phyloP scores from a whole-genome alignment of 2,888 invertebrate genomes.

The Melipona beecheii region DNA sequence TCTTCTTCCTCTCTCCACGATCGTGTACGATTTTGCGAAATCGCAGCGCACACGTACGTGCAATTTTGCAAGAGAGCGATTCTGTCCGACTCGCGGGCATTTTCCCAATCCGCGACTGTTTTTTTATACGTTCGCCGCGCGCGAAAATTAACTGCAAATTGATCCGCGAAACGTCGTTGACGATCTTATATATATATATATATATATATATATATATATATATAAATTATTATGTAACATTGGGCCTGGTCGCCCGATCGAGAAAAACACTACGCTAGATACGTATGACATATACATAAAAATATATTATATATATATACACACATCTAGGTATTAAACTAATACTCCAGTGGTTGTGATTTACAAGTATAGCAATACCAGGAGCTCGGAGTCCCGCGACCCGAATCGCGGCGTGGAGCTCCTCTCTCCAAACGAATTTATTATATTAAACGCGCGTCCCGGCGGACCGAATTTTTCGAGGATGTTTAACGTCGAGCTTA shows the following conservation, averaged over 20 bases:
- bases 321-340: constrained; percentile 74
- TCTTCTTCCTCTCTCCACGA: not conserved
- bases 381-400: constrained; percentile 56
- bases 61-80: not conserved
- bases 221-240: constrained; percentile 42
- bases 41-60: constrained; percentile 8
- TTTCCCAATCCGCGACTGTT: not conserved
- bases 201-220: constrained; percentile 13
- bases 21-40: not conserved
- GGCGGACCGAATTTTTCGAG: not conserved
- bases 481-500: not conserved
- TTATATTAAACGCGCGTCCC: constrained; percentile 18
- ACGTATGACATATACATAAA: constrained; percentile 59
- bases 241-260: constrained; percentile 68
- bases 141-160: constrained; percentile 14
- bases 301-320: constrained; percentile 52
- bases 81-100: not conserved
- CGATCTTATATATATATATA: constrained; percentile 31
- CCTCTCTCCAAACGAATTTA: constrained; percentile 41
- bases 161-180: constrained; percentile 44
- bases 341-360: constrained; percentile 84
- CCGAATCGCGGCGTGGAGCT: constrained; percentile 50
- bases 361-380: constrained; percentile 81
- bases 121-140: constrained; percentile 11
- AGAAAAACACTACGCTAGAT: constrained; percentile 60